Percentiles rank a stretch among this genome's conserved stretches.
These are phyloP conservation scores for Thereva unica DNA, from an alignment of 2,888 invertebrate genomes.

Conservation along the genomic window DNA sequence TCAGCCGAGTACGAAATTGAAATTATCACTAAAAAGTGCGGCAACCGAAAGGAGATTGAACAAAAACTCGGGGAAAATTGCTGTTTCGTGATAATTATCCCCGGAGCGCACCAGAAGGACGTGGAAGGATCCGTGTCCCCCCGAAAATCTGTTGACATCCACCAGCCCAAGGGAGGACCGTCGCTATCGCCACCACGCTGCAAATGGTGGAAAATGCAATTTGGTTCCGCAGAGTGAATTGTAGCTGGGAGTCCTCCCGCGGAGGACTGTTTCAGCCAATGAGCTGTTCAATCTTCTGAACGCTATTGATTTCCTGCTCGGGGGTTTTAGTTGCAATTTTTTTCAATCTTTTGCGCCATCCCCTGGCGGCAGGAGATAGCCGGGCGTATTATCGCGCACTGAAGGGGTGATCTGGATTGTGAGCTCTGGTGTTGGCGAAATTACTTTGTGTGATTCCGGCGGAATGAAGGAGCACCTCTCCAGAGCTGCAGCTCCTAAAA, in stretches of 20 bases:
- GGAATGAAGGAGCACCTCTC: slow-evolving; percentile 4
- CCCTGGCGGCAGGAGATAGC: neutral
- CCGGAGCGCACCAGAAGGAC: neutral
- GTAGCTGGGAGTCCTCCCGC: neutral
- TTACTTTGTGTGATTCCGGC: slow-evolving; percentile 4
- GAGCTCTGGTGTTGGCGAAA: neutral
- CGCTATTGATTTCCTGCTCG: slow-evolving; percentile 22
- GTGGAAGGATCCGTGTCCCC: slow-evolving; percentile 20
- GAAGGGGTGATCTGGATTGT: neutral
- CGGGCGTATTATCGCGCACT: slow-evolving; percentile 11
- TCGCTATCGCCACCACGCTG: no score
- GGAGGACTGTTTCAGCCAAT: slow-evolving; percentile 6
- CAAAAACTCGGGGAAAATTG: slow-evolving; percentile 26
- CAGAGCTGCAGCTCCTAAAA: slow-evolving; percentile 3
- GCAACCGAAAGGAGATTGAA: slow-evolving; percentile 19
- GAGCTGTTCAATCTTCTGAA: slow-evolving; percentile 23
- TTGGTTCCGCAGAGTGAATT: slow-evolving; percentile 10
- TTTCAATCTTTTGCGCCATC: slow-evolving; percentile 6
- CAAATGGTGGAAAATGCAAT: slow-evolving; percentile 18
- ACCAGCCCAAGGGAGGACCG: neutral
- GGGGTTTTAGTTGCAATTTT: neutral
- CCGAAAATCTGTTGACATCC: slow-evolving; percentile 29
- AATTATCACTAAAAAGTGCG: slow-evolving; percentile 38
- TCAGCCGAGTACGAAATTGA: slow-evolving; percentile 42
- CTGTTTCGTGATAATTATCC: slow-evolving; percentile 38